phyloP scores from a whole-genome alignment of 35 echinoderm and acorn worm genomes.

The Stichopus chloronotus region DNA sequence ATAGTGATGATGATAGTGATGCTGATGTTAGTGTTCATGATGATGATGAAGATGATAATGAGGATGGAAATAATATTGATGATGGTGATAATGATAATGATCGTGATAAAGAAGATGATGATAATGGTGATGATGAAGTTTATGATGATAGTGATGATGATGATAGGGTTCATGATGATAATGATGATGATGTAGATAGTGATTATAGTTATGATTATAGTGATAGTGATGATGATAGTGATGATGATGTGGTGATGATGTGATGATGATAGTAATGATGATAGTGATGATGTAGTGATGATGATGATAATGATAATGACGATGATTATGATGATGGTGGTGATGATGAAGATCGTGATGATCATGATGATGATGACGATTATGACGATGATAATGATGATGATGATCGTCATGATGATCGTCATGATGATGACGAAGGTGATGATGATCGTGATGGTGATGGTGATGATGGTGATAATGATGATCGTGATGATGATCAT shows the following conservation, averaged over 20 bases:
- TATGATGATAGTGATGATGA: background rate
- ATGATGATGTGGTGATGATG: slow-evolving; percentile 21
- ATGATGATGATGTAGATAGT: no score
- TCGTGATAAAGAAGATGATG: background rate
- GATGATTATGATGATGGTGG: no score
- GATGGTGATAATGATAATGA: background rate
- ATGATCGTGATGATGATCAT: no score
- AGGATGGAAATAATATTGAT: background rate
- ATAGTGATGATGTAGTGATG: no score
- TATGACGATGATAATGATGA: background rate
- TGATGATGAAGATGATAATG: background rate
- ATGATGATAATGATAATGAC: no score
- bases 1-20: background rate
- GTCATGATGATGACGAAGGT: background rate
- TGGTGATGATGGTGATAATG: background rate
- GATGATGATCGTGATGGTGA: slow-evolving; percentile 3
- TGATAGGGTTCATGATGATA: background rate
- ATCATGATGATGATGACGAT: background rate
- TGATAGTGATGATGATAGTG: background rate
- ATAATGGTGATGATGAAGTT: background rate
- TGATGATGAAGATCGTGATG: background rate
- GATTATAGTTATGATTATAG: no score
- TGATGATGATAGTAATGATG: no score
- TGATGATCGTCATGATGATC: no score
- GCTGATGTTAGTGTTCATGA: background rate